phyloP scores from a whole-genome alignment of 2,113 vertebrate genomes.

The Corvus cornix region DNA sequence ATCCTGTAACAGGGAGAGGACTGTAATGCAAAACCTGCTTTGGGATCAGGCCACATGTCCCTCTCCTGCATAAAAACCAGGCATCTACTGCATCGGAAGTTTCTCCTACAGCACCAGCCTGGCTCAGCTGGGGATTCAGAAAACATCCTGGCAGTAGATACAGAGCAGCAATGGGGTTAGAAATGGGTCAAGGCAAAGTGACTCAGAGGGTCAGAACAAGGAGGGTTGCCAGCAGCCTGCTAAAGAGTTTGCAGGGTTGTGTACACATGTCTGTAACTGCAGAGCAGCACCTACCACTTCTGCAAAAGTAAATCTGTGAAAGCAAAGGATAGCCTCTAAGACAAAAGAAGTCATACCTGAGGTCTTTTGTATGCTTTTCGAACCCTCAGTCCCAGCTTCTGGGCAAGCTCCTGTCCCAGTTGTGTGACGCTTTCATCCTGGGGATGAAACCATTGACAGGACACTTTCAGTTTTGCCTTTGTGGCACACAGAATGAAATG shows the following conservation, averaged over 20 bases:
- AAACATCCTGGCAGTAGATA: background rate
- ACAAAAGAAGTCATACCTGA: constrained; percentile 74
- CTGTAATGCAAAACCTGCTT: background rate
- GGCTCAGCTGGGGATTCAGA: background rate
- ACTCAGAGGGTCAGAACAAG: background rate
- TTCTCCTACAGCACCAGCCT: background rate
- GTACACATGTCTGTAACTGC: background rate
- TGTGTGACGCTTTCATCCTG: constrained; percentile 90
- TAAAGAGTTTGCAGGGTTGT: background rate
- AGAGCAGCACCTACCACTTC: background rate
- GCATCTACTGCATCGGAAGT: fast-evolving
- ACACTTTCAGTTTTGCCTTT: constrained; percentile 17
- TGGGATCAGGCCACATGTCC: background rate
- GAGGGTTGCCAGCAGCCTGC: background rate
- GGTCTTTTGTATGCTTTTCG: constrained; percentile 87
- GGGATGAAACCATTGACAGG: background rate
- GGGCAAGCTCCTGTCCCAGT: constrained; percentile 87
- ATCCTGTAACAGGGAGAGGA: background rate
- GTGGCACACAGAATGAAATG: background rate
- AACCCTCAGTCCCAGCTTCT: constrained; percentile 83
- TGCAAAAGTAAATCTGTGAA: background rate
- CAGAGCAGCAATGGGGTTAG: background rate
- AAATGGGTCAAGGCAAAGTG: background rate
- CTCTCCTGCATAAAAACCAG: background rate
- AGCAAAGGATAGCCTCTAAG: background rate